phyloP scores from a whole-genome alignment of 1,140 invertebrate species.

The Nomia melanderi region DNA sequence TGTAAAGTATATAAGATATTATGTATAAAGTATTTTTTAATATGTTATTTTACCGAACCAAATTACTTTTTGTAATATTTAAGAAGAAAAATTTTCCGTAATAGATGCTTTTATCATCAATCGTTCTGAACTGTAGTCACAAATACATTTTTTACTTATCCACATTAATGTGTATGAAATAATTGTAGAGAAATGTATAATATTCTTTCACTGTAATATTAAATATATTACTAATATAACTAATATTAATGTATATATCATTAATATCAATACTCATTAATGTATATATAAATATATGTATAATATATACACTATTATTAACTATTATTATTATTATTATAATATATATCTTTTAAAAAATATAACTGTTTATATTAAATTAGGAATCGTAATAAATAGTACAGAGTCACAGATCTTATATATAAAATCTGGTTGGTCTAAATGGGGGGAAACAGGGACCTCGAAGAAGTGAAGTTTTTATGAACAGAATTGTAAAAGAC shows the following conservation, averaged over 20 bases:
- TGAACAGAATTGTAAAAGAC: conserved; percentile 24
- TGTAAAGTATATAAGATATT: not conserved
- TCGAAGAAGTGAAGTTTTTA: conserved; percentile 6
- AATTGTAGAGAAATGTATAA: not conserved
- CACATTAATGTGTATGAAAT: not conserved
- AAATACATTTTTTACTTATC: not conserved
- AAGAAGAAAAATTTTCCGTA: not conserved
- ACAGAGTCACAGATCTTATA: not conserved
- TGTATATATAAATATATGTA: too few relatives aligned
- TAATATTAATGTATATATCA: not conserved
- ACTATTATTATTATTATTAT: too few relatives aligned
- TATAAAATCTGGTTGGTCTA: not conserved
- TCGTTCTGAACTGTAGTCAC: not conserved
- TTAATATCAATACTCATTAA: too few relatives aligned
- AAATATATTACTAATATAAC: too few relatives aligned
- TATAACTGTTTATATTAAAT: not conserved
- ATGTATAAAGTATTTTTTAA: not conserved
- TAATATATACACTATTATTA: too few relatives aligned
- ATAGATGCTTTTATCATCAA: not conserved
- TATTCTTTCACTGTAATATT: not conserved
- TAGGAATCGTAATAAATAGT: not conserved
- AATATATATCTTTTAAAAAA: not conserved
- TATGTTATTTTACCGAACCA: not conserved
- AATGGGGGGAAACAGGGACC: not conserved
- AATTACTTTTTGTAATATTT: not conserved